A percentile compares a stretch with the other conserved stretches of the same genome.
phyloP scores from a whole-genome alignment of 2,113 vertebrate genomes.

The Tetraodon nigroviridis region DNA sequence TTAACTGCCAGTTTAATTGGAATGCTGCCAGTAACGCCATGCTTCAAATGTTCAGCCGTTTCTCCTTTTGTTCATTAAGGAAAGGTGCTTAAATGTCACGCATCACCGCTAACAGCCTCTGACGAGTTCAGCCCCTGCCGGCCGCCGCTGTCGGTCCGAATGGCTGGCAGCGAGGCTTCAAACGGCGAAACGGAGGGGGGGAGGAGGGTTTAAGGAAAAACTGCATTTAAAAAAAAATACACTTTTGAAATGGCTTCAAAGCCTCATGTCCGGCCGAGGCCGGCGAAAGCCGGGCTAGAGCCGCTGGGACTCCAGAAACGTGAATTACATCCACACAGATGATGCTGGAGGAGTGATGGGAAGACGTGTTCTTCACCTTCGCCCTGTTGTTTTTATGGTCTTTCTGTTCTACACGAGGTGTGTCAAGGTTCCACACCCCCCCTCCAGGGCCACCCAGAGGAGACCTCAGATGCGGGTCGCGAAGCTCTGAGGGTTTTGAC shows the following conservation, averaged over 20 bases:
- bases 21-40: conserved; percentile 55
- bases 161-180: conserved; percentile 52
- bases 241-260: conserved; percentile 64
- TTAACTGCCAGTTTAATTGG: conserved; percentile 59
- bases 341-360: too few relatives aligned
- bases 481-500: conserved; percentile 42
- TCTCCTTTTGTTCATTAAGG: conserved; percentile 64
- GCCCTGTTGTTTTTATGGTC: too few relatives aligned
- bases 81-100: conserved; percentile 65
- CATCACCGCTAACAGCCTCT: conserved; percentile 62
- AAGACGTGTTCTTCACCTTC: too few relatives aligned
- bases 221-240: conserved; percentile 7
- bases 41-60: conserved; percentile 44
- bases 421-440: too few relatives aligned
- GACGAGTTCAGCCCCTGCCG: conserved; percentile 43
- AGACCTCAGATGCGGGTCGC: conserved; percentile 46
- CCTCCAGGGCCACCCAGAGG: conserved; percentile 32
- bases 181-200: conserved; percentile 27
- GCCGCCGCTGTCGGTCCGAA: conserved; percentile 44
- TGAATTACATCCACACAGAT: too few relatives aligned
- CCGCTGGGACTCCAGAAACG: not conserved
- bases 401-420: too few relatives aligned
- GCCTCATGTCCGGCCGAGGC: conserved; percentile 48
- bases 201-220: conserved; percentile 20
- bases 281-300: conserved; percentile 23